A percentile compares a stretch with the other conserved stretches of the same genome.
Evolutionary conservation across 2,888 invertebrate genomes (phyloP).

Genomic region (Nomada ferruginata): DNA sequence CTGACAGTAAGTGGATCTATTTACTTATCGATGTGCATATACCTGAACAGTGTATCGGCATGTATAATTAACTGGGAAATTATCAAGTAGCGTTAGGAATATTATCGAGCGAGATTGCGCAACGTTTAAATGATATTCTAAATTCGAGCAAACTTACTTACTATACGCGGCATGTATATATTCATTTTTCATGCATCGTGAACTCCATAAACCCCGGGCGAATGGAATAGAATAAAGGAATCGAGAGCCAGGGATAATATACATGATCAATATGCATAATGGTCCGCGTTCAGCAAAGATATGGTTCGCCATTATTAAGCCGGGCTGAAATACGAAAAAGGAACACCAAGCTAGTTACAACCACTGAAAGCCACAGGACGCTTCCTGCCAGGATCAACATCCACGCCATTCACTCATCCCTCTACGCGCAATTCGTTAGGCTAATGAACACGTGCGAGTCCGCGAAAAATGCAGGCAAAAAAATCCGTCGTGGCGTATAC

Average conservation of each 20-base stretch:
- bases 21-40: not conserved
- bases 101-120: not conserved
- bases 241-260: too few species aligned
- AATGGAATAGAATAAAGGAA: too few species aligned
- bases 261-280: too few species aligned
- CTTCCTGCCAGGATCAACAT: not conserved
- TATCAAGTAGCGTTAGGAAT: not conserved
- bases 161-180: too few species aligned
- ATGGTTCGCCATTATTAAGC: too few species aligned
- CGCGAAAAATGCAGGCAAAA: not conserved
- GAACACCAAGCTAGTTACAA: too few species aligned
- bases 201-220: too few species aligned
- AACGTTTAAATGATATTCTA: not conserved
- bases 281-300: too few species aligned
- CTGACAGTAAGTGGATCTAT: constrained; percentile 10
- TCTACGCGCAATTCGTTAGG: not conserved
- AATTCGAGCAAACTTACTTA: not conserved
- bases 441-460: constrained; percentile 21
- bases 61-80: constrained; percentile 20
- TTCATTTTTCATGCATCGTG: too few species aligned
- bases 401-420: not conserved
- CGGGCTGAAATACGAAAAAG: too few species aligned
- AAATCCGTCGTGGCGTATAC: not conserved
- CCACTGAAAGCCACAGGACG: not conserved
- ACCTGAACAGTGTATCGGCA: not conserved